A percentile compares a stretch with the other conserved stretches of the same genome.
These are phyloP conservation scores for Cheiracanthium punctorium DNA, from an alignment of 2,888 invertebrate genomes.

Conservation along the genomic window DNA sequence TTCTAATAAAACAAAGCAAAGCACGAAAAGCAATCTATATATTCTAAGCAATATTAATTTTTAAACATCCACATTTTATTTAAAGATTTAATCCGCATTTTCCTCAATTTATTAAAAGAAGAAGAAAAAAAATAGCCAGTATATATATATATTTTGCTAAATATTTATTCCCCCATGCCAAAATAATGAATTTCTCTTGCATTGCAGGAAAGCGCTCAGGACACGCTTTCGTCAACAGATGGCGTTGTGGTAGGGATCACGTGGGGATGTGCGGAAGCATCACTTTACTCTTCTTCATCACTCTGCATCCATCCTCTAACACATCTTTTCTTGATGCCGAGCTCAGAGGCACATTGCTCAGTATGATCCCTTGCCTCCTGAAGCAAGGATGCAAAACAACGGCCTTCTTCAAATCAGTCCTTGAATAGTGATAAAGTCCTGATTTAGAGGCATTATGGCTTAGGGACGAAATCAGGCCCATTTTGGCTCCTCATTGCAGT, in stretches of 20 bases:
- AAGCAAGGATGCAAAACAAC: not conserved
- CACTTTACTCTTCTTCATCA: conserved; percentile 55
- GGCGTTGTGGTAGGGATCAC: conserved; percentile 51
- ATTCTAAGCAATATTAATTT: too few relatives aligned
- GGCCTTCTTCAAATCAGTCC: not conserved
- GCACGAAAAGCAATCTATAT: too few relatives aligned
- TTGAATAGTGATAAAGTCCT: not conserved
- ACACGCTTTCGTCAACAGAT: conserved; percentile 1
- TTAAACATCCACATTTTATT: too few relatives aligned
- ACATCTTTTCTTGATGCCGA: conserved; percentile 22
- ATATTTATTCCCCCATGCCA: not conserved
- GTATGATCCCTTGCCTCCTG: conserved; percentile 3
- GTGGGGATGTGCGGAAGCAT: conserved; percentile 48
- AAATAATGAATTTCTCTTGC: too few relatives aligned
- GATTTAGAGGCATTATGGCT: not conserved
- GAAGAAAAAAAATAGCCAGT: too few relatives aligned
- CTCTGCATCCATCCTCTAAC: conserved; percentile 46
- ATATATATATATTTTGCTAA: too few relatives aligned
- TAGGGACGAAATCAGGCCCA: too few relatives aligned
- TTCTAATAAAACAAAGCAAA: too few relatives aligned
- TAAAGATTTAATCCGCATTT: too few relatives aligned
- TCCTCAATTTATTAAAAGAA: too few relatives aligned
- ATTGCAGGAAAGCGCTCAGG: too few relatives aligned
- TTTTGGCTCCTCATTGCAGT: too few relatives aligned
- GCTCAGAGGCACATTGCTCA: conserved; percentile 16